Evolutionary conservation across 2,113 vertebrate genomes (phyloP), one percentile per base, ranked within the genome.

Genomic region (Ceyx cyanopectus): DNA sequence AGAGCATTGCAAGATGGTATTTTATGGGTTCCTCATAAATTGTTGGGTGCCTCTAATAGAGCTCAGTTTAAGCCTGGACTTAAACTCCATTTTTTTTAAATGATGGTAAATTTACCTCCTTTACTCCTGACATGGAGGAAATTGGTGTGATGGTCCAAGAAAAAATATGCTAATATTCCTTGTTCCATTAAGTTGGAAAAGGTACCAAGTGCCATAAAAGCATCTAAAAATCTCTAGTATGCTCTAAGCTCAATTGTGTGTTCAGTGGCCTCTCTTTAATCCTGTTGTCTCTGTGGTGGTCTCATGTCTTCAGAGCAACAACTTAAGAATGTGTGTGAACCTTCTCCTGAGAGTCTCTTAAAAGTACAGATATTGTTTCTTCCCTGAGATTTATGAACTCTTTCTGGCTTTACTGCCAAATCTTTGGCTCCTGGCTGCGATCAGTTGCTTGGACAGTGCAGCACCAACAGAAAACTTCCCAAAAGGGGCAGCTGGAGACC

Each of bases 171-270:
- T 46, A 14, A 34, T 56, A 21, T 30, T 75, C 22, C 26, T 84
- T 48, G 37, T 48, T 3, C 3, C 3, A 1, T 50, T 30, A 51
- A 48, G 16, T 43, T 23, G 26, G 14, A 53, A 48, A 30, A 43
- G n/a, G 18, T 61, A 13, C 29, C 18, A 45, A 34, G 27, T 80
- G 34, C n/a, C 51, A 19, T 41, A 27, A 2, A 85, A 61, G 7
- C 14, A 5, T 10, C 54, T 77, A 8, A 60, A 60, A 60, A 37
- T 54, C 16, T 14, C 19, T 15, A 13, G 20, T 45, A 12, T 0
- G 0, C 14, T 43, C 7, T 16, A 17, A 68, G 5, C 29, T 53
- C 16, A 41, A 12, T 40, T 62, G 16, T 48, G 14, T 0, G 0
- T 20, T 9, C 29, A 8, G 12, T 43, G 54, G 24, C 8, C 56